These are phyloP conservation scores for Lymantria monacha DNA, from an alignment of 2,888 invertebrate genomes.

Conservation along the genomic window DNA sequence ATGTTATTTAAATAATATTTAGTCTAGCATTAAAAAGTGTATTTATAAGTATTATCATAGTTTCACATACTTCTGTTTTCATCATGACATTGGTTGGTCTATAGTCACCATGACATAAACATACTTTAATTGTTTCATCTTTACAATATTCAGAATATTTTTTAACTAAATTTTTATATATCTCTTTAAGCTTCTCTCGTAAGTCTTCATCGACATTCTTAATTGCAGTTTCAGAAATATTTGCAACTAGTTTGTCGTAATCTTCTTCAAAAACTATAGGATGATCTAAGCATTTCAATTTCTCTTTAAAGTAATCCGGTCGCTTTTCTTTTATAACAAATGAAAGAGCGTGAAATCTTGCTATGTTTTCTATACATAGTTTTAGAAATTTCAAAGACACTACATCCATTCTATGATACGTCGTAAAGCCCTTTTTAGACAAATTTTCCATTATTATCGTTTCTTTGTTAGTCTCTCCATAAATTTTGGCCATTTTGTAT, in stretches of 20 bases:
- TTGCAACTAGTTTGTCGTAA: slow-evolving; percentile 31
- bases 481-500: background rate
- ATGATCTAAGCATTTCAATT: slow-evolving; percentile 31
- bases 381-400: slow-evolving; percentile 5
- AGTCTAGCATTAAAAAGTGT: too few species aligned
- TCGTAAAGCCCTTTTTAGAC: background rate
- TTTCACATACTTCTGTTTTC: slow-evolving; percentile 46
- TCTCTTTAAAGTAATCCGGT: slow-evolving; percentile 36
- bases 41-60: background rate
- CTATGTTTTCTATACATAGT: slow-evolving; percentile 15
- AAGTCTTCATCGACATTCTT: slow-evolving; percentile 29
- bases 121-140: slow-evolving; percentile 28
- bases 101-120: slow-evolving; percentile 56
- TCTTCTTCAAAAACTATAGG: slow-evolving; percentile 34
- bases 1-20: too few species aligned
- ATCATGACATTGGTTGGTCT: slow-evolving; percentile 50
- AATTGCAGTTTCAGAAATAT: slow-evolving; percentile 25
- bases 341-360: slow-evolving; percentile 55
- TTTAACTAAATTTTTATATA: slow-evolving; percentile 23
- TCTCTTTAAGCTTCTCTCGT: slow-evolving; percentile 30
- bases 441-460: slow-evolving; percentile 1
- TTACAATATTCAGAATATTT: slow-evolving; percentile 32
- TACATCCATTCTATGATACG: background rate
- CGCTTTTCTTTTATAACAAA: slow-evolving; percentile 32
- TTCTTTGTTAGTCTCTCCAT: background rate